Evolutionary conservation across 2,888 invertebrate species (phyloP), one percentile per base, ranked within the genome.

Genomic region (Melinopterus prodromus): DNA sequence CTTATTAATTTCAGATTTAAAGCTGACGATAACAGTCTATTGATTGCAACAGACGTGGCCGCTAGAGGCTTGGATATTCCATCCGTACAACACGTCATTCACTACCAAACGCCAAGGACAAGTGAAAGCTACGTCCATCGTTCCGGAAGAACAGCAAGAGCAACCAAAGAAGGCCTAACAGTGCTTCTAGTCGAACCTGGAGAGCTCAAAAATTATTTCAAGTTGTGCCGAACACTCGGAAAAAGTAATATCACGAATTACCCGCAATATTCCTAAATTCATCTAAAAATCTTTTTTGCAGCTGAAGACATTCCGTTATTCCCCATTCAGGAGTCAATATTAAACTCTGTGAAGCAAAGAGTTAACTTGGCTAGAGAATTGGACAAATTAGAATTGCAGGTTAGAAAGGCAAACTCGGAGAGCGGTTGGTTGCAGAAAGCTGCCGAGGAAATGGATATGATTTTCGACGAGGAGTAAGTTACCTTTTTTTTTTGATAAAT

Each of bases 101-200:
- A 99, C 89, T 99, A 98, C 90, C 98, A 92, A 83, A 98, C 99
- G 69, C 99, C 99, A 0, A 93, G 96, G 85, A 98, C 98, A 0
- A 96, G 96, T 7, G 99, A 99, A 94, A 95, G 96, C 87, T 99
- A 99, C 88, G 95, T 99, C 0, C 99, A 99, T 88, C 92, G 99
- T 81, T 98, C 98, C 86, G 99, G 99, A 0, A 92, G 99, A 79
- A 99, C 99, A 0, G 99, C 99, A 0, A 91, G 99, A 77, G 98
- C 98, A 0, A 92, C 92, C 79, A 93, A 94, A 81, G 94, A 96
- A 86, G 99, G 99, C 0, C 93, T 99, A 9, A 97, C 99, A 3
- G 93, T 99, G 2, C 91, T 99, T 82, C 91, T 99, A 85, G 95
- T 99, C 90, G 98, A 98, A 86, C 97, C 98, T 0, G 92, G 93